Conservation (phyloP, 64 coral and sea anemone species). For the Montipora foliosa region DNA sequence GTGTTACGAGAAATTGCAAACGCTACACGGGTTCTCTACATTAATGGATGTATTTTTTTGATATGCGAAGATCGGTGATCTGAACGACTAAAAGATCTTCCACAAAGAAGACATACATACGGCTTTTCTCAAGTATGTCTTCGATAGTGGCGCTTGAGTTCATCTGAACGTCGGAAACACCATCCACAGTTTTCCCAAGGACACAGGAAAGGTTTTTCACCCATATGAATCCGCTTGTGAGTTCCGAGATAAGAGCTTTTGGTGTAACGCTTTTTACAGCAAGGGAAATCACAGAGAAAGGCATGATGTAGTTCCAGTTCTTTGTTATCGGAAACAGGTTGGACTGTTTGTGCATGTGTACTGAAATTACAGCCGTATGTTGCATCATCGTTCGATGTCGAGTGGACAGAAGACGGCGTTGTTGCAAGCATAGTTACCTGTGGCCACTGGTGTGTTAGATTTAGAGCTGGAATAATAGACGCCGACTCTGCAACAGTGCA, state of each 20-base stretch:
- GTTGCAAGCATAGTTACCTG: neutral
- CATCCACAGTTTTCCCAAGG: constrained; percentile 79
- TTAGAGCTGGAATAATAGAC: neutral
- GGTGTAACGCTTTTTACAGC: neutral
- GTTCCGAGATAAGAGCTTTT: constrained; percentile 35
- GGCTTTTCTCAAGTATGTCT: no score
- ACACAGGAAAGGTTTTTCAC: constrained; percentile 92
- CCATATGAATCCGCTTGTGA: constrained; percentile 76
- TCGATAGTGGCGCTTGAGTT: no score
- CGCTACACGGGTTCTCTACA: no score
- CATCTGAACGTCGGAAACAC: no score
- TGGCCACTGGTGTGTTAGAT: constrained; percentile 28
- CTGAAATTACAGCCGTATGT: no score
- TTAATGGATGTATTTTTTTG: no score
- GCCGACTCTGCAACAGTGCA: neutral
- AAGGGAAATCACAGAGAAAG: constrained; percentile 90
- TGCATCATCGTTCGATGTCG: no score
- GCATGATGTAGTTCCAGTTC: constrained; percentile 21
- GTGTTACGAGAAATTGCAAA: neutral
- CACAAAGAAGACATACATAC: no score
- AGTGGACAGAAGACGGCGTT: no score
- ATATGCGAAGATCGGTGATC: no score
- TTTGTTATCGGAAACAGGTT: neutral
- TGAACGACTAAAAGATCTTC: no score
- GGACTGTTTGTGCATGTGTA: constrained; percentile 1